Base-by-base conservation (phyloP, 2,113 vertebrate genomes). In the Probosciger aterrimus region DNA sequence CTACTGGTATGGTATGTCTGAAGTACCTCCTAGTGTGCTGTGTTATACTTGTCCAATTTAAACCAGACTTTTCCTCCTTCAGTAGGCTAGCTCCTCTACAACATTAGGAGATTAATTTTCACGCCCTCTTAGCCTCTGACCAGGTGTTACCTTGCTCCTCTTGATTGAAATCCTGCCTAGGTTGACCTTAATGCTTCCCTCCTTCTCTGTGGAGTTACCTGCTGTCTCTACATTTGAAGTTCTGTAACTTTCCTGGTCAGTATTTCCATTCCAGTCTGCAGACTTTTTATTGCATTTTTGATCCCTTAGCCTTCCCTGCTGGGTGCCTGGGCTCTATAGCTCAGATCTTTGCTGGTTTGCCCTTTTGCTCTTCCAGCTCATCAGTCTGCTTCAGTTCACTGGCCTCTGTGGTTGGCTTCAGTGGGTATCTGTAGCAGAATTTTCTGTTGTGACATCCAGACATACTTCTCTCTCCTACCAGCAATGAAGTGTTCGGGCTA, bases 271-370 rank as follows among this genome's bases (percentile, higher is more conserved):
- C 64, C 33, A 87, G 37, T 35, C 65, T 82, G 74, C 55, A 90
- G 65, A 69, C 14, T 79, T 87, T 47, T 93, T 91, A 95, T 85
- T 91, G 78, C 39, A 9, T 64, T 88, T 91, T 65, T 93, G 79
- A 69, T 92, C 71, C 62, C 39, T 57, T 22, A 46, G 43, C 65
- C 55, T 79, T 71, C 62, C 30, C 85, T 64, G 82, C 65, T 69
- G 74, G 12, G 43, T 68, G n/a, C 33, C 43, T 79, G 39, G 15
- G 37, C 47, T 71, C 43, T 90, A 64, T 52, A 50, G n/a, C 59
- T 92, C 69, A 49, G 28, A 37, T 30, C n/a, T 94, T 60, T 75
- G 4, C 89, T 78, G 22, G 5, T 71, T 27, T 91, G 70, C 65
- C 82, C 88, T 88, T 71, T 52, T 92, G 63, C 74, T 91, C 85